These are phyloP conservation scores for Tiliacea citrago DNA, from an alignment of 2,888 invertebrate species.

Conservation along the genomic window DNA sequence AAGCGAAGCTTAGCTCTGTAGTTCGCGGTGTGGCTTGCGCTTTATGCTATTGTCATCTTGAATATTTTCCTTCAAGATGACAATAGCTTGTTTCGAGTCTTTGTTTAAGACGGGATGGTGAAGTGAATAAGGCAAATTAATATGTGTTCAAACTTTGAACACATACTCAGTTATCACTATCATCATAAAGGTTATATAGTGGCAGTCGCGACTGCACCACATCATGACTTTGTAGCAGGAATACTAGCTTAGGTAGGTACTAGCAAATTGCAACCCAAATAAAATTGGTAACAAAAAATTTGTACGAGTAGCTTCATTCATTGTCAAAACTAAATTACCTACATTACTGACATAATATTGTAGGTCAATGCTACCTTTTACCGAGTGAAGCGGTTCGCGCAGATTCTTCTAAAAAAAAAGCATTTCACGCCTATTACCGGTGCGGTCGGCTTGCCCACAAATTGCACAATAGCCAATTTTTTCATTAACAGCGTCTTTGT, in stretches of 20 bases:
- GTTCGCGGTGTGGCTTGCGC: too few relatives aligned
- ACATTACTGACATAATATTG: slow-evolving; percentile 56
- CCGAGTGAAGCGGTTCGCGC: slow-evolving; percentile 51
- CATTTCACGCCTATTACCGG: slow-evolving; percentile 79
- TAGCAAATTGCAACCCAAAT: not conserved
- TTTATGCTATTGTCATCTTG: too few relatives aligned
- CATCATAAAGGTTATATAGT: too few relatives aligned
- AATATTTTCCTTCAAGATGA: too few relatives aligned
- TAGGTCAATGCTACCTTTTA: slow-evolving; percentile 60
- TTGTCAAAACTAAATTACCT: slow-evolving; percentile 19
- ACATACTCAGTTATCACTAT: not conserved
- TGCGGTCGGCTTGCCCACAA: slow-evolving; percentile 75
- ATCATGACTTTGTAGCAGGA: not conserved
- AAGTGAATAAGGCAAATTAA: not conserved
- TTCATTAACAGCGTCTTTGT: slow-evolving; percentile 86
- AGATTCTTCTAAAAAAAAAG: slow-evolving; percentile 73
- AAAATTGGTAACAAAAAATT: slow-evolving; percentile 15
- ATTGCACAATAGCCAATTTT: slow-evolving; percentile 80
- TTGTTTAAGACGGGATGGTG: too few relatives aligned
- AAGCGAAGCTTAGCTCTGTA: too few relatives aligned
- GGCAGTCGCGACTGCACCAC: too few relatives aligned
- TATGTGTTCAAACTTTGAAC: not conserved
- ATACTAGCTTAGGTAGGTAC: not conserved
- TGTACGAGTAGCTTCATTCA: slow-evolving; percentile 20
- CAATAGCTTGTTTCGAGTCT: not conserved